phyloP scores from a whole-genome alignment of 2,888 invertebrate genomes.

The Patella ulyssiponensis region DNA sequence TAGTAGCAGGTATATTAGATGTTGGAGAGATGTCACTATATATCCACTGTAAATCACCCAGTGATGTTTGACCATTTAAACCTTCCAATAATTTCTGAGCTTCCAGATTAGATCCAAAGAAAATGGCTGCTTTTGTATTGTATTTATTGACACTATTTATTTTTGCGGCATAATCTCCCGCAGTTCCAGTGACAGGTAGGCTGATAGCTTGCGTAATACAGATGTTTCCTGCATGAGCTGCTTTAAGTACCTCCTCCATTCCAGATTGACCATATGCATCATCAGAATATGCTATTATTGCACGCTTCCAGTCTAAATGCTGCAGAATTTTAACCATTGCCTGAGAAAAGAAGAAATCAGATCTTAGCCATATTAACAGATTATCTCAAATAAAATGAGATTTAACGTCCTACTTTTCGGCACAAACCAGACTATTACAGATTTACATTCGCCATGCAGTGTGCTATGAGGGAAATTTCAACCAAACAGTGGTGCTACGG shows the following conservation, averaged over 20 bases:
- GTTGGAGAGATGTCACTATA: constrained; percentile 48
- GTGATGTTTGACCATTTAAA: constrained; percentile 29
- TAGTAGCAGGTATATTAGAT: constrained; percentile 21
- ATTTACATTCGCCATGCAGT: too few species aligned
- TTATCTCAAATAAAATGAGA: too few species aligned
- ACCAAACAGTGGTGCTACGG: too few species aligned
- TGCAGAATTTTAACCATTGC: constrained; percentile 65
- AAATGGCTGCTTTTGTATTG: constrained; percentile 46
- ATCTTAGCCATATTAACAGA: neutral
- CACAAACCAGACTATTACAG: too few species aligned
- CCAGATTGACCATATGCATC: constrained; percentile 51
- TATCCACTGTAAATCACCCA: constrained; percentile 58
- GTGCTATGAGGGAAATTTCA: too few species aligned
- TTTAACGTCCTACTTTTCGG: too few species aligned
- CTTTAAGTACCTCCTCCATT: constrained; percentile 46
- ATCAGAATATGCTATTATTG: constrained; percentile 67
- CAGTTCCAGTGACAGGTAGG: constrained; percentile 35
- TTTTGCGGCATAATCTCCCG: constrained; percentile 17
- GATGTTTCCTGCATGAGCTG: constrained; percentile 42
- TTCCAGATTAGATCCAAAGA: constrained; percentile 36
- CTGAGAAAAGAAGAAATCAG: constrained; percentile 39
- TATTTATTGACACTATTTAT: constrained; percentile 37
- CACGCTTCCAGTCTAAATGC: constrained; percentile 70
- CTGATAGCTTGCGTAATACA: constrained; percentile 52
- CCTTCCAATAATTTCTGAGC: constrained; percentile 38